Evolutionary conservation across 2,113 vertebrate species (phyloP).

Genomic region (Tachuris rubrigastra): DNA sequence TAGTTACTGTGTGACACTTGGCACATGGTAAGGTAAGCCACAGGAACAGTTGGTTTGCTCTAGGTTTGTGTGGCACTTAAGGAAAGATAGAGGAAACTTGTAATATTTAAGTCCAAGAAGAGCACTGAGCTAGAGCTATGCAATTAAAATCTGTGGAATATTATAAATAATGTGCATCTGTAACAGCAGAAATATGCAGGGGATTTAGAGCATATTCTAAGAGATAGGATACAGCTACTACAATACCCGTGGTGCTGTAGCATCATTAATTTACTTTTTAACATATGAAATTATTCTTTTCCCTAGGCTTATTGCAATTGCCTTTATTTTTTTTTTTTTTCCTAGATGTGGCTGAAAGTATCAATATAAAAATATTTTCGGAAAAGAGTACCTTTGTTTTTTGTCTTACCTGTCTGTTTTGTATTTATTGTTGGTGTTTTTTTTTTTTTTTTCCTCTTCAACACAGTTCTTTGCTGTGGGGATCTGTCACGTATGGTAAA

Average conservation of each 20-base stretch:
- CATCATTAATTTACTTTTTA: background rate
- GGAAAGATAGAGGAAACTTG: background rate
- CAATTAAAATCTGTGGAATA: background rate
- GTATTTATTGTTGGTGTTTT: background rate
- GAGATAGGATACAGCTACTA: background rate
- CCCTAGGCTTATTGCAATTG: background rate
- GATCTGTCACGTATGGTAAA: background rate
- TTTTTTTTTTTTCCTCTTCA: background rate
- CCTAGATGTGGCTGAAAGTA: background rate
- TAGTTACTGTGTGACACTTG: background rate
- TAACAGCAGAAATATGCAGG: background rate
- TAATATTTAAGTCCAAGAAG: background rate
- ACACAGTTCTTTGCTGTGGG: rapidly evolving
- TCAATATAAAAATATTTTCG: background rate
- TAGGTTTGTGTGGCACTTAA: background rate
- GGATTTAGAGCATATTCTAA: background rate
- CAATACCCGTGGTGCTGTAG: background rate
- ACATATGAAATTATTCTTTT: background rate
- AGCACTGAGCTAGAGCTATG: background rate
- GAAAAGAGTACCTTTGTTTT: background rate
- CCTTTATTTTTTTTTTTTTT: background rate
- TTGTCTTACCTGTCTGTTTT: background rate
- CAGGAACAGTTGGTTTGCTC: background rate
- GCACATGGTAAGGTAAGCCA: background rate
- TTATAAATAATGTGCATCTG: background rate